These are phyloP conservation scores for Drosophila emarginata DNA, from an alignment of 2,888 invertebrate species.

Conservation along the genomic window DNA sequence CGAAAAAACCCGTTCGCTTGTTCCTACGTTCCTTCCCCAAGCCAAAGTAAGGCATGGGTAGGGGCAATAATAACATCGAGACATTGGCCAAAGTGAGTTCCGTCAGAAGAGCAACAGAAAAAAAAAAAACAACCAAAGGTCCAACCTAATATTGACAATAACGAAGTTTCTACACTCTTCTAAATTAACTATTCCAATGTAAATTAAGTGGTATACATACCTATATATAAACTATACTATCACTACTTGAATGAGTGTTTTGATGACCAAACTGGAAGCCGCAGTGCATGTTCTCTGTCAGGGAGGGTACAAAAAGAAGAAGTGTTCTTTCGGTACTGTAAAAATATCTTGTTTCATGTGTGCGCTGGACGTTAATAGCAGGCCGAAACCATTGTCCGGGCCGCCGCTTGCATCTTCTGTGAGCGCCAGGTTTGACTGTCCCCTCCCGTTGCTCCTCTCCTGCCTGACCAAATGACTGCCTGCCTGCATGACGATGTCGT, in stretches of 20 bases:
- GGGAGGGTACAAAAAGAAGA: conserved; percentile 18
- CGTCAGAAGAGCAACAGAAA: not conserved
- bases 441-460: not conserved
- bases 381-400: conserved; percentile 50
- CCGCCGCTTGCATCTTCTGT: conserved; percentile 16
- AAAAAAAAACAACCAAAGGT: conserved; percentile 18
- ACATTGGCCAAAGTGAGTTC: conserved; percentile 14
- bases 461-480: not conserved
- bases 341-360: conserved; percentile 79
- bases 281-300: not conserved
- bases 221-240: no score
- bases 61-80: conserved; percentile 17
- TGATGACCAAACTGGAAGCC: no score
- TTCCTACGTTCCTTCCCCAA: conserved; percentile 20
- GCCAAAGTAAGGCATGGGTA: conserved; percentile 17
- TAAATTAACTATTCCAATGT: no score
- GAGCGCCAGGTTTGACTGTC: conserved; percentile 14
- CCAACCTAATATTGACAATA: not conserved
- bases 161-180: not conserved
- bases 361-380: conserved; percentile 78
- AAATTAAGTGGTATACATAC: no score
- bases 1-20: conserved; percentile 49
- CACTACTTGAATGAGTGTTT: no score
- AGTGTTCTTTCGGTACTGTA: conserved; percentile 53
- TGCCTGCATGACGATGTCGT: conserved; percentile 1